Percentiles rank a stretch among this genome's conserved stretches.
phyloP scores from a whole-genome alignment of 2,113 vertebrate species.

The Osmerus eperlanus region DNA sequence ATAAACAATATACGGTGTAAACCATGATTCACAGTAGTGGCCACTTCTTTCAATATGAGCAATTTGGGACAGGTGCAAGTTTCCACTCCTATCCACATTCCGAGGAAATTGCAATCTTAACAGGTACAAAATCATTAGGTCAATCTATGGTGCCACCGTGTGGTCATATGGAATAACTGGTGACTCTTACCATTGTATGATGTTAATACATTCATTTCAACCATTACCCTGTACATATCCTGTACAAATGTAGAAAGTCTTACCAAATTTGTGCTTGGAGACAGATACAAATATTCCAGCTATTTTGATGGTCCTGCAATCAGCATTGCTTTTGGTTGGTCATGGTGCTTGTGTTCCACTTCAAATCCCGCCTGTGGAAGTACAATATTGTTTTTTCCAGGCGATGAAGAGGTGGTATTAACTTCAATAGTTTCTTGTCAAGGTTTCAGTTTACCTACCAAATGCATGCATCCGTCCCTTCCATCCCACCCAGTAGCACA shows the following conservation, averaged over 20 bases:
- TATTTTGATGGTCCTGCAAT: no score
- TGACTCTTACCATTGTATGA: neutral
- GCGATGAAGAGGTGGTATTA: no score
- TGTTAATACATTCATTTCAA: neutral
- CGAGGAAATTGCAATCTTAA: neutral
- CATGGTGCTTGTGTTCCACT: no score
- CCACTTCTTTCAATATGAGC: neutral
- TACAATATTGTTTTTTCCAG: no score
- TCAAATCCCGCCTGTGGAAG: no score
- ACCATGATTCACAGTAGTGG: neutral
- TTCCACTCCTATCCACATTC: neutral
- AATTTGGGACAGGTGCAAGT: no score
- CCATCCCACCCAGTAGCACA: neutral
- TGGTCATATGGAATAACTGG: constrained; percentile 6
- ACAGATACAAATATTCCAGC: no score
- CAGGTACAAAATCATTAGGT: neutral
- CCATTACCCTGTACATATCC: neutral
- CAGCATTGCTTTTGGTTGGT: no score
- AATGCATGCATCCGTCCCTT: no score
- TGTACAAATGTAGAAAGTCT: neutral
- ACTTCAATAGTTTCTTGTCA: no score
- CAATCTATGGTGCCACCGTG: constrained; percentile 26
- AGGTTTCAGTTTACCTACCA: no score
- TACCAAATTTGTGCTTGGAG: neutral
- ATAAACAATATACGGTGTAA: no score